A percentile compares a stretch with the other conserved stretches of the same genome.
phyloP scores from a whole-genome alignment of 2,113 vertebrate genomes.

The Psilopsiagon aymara region DNA sequence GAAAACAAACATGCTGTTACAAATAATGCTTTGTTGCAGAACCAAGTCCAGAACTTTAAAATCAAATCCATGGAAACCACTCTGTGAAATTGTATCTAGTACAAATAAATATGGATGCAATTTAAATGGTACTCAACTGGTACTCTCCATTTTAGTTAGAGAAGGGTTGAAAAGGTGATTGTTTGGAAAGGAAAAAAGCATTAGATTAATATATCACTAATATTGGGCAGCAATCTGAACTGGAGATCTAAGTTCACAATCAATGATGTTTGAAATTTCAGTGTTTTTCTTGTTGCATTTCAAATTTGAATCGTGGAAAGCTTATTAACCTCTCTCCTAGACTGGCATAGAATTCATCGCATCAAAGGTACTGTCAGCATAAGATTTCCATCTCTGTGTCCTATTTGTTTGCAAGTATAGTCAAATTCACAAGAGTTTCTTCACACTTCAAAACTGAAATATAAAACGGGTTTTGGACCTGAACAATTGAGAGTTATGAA shows the following conservation, averaged over 20 bases:
- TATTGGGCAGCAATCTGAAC: not conserved
- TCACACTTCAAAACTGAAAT: not conserved
- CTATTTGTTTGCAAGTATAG: not conserved
- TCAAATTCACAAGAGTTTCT: not conserved
- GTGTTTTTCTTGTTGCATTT: not conserved
- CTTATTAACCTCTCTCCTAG: not conserved
- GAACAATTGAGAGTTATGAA: not conserved
- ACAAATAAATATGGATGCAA: not conserved
- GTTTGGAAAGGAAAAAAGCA: not conserved
- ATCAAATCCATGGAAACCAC: not conserved
- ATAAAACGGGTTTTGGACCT: not conserved
- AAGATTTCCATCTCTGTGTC: not conserved
- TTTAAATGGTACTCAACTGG: not conserved
- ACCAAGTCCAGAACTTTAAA: not conserved
- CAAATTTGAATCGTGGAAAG: not conserved
- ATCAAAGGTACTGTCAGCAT: not conserved
- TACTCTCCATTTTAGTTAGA: not conserved
- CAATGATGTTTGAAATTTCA: not conserved
- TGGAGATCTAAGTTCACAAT: not conserved
- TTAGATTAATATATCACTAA: not conserved
- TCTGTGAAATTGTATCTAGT: not conserved
- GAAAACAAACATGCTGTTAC: not conserved
- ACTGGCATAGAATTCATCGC: not conserved
- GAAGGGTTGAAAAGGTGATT: not conserved
- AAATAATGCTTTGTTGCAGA: not conserved